Conservation (phyloP, 64 coral and sea anemone species). For the Actinia equina region DNA sequence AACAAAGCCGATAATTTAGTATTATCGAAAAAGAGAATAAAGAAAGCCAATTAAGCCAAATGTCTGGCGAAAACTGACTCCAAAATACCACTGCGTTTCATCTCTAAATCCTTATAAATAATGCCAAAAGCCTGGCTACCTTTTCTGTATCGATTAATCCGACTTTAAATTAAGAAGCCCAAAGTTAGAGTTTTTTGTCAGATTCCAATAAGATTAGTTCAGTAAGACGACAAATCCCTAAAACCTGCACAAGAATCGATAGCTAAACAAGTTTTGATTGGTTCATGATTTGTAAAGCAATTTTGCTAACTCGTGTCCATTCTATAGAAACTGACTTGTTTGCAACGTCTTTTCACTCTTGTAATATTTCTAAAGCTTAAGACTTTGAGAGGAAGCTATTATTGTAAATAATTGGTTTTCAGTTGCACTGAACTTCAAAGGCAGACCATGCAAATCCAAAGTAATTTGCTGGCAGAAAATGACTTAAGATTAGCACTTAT, state of each 20-base stretch:
- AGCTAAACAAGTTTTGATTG: neutral
- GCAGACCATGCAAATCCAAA: neutral
- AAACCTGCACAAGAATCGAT: neutral
- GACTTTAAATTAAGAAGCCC: neutral
- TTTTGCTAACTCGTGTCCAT: neutral
- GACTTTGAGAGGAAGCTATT: neutral
- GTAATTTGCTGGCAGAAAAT: neutral
- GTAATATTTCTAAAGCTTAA: neutral
- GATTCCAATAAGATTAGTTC: constrained; percentile 11
- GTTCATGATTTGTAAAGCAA: neutral
- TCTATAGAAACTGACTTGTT: neutral
- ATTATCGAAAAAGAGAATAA: neutral
- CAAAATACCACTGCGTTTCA: neutral
- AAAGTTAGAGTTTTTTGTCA: constrained; percentile 1
- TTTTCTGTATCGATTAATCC: neutral
- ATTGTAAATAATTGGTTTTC: neutral
- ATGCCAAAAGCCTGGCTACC: neutral
- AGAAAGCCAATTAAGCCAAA: neutral
- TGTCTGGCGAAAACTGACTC: neutral
- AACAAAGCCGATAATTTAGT: no score
- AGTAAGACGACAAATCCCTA: neutral
- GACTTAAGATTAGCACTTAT: neutral
- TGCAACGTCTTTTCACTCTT: neutral
- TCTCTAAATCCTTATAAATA: no score
- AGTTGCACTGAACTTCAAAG: neutral